Evolutionary conservation across 2,797 vertebrate genomes (phyloP), one percentile per base, ranked within the genome.

Genomic region (Coregonus suidteri): DNA sequence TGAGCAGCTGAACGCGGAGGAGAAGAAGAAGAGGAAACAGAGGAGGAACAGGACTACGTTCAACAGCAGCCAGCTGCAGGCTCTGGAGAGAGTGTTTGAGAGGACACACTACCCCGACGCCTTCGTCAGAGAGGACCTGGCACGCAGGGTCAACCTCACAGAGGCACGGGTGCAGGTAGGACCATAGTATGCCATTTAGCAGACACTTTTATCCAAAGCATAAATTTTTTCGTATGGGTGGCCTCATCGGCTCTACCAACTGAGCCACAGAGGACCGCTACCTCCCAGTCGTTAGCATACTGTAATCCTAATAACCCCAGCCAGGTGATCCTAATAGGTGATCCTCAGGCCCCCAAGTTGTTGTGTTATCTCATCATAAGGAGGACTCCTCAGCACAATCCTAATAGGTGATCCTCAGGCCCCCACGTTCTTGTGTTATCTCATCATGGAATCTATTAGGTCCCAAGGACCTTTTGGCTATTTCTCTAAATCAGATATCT

Each of bases 1-100:
- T 83, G 98, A 99, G 73, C 97, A 96, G 90, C 90, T 98, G 92
- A 98, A 97, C 91, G 96, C 97, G 0, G 98, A 99, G 90, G 97
- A 99, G 86, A 98, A 99, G 93, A 99, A 99, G 90, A 98, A 98
- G 88, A 94, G 98, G 91, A 99, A 99, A 94, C 98, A 99, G 91
- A 94, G 98, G 77, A 91, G 98, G 84, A 99, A 99, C 93, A 90
- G 98, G 80, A 99, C 98, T 78, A 99, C 98, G 65, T 99, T 99
- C 90, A 99, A 99, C 91, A 99, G 98, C 94, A 98, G 97, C 88
- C 98, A 99, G 91, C 95, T 99, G 18, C 97, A 99, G 94, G 98
- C 98, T 0, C 89, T 99, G 87, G 98, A 99, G 94, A 91, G 98
- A 3, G 98, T 99, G 62, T 99, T 99, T 37, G 98, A 99, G 93